A percentile compares a stretch with the other conserved stretches of the same genome.
Conservation (phyloP, 2,797 vertebrate species). For the Oryzias dopingdopingensis region DNA sequence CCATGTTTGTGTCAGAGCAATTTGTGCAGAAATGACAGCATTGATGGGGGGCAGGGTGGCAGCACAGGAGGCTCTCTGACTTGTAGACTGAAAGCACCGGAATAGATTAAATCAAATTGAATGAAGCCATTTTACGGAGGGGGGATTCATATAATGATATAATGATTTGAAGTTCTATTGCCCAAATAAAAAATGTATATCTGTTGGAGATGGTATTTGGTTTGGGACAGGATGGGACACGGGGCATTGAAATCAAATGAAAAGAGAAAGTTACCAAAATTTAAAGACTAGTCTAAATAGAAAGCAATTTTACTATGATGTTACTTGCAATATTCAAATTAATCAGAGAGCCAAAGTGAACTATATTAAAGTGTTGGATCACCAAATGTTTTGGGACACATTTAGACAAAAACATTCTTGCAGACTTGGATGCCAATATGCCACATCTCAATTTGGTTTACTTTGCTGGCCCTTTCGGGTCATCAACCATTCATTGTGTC, state of each 20-base stretch:
- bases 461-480: no score
- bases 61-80: slow-evolving; percentile 35
- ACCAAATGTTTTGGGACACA: no score
- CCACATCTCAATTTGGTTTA: no score
- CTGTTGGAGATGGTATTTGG: slow-evolving; percentile 34
- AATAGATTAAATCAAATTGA: slow-evolving; percentile 53
- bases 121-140: slow-evolving; percentile 35
- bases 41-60: slow-evolving; percentile 72
- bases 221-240: not conserved
- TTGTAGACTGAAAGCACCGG: not conserved
- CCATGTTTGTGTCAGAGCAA: slow-evolving; percentile 64
- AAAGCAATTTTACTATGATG: no score
- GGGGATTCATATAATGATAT: slow-evolving; percentile 47
- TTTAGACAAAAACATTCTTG: no score
- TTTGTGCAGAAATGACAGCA: slow-evolving; percentile 75
- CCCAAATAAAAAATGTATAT: slow-evolving; percentile 35
- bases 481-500: no score
- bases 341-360: no score
- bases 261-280: no score
- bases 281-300: no score
- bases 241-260: not conserved
- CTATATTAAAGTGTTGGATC: no score
- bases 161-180: slow-evolving; percentile 55
- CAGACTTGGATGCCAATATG: no score
- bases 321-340: no score